A percentile compares a stretch with the other conserved stretches of the same genome.
Evolutionary conservation across 2,888 invertebrate genomes (phyloP).

Genomic region (Sinohyriopsis cumingii): DNA sequence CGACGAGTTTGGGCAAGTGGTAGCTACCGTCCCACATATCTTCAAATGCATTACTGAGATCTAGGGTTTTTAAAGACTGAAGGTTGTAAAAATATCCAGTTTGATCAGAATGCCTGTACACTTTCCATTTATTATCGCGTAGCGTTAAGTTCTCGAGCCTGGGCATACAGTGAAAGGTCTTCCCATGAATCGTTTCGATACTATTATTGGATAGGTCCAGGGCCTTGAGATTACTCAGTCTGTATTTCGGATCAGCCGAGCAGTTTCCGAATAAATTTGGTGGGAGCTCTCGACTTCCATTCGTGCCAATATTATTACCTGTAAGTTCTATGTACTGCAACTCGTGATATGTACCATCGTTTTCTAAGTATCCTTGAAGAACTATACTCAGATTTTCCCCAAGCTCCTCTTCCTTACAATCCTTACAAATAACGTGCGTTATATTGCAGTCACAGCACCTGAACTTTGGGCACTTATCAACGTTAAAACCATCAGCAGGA

Average conservation of each 20-base stretch:
- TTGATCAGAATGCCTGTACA: conserved; percentile 26
- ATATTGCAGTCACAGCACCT: too few relatives aligned
- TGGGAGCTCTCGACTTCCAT: conserved; percentile 24
- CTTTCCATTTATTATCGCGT: conserved; percentile 39
- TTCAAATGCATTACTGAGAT: conserved; percentile 42
- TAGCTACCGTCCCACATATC: conserved; percentile 29
- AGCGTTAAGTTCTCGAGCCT: conserved; percentile 34
- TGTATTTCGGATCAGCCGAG: conserved; percentile 11
- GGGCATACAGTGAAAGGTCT: conserved; percentile 46
- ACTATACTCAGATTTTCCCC: too few relatives aligned
- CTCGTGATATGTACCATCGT: too few relatives aligned
- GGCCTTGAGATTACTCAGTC: conserved; percentile 15
- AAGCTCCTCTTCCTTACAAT: too few relatives aligned
- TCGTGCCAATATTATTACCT: too few relatives aligned
- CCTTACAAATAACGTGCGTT: too few relatives aligned
- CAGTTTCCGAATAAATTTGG: conserved; percentile 43
- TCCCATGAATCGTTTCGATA: conserved; percentile 41
- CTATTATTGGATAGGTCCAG: conserved; percentile 38
- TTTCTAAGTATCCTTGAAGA: too few relatives aligned
- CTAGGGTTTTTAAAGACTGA: conserved; percentile 26
- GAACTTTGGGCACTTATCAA: too few relatives aligned
- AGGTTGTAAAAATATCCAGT: conserved; percentile 37
- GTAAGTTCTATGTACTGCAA: too few relatives aligned
- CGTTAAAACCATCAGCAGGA: too few relatives aligned
- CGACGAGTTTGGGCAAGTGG: conserved; percentile 36